Evolutionary conservation across 2,113 vertebrate species (phyloP).

Genomic region (Oncorhynchus keta): DNA sequence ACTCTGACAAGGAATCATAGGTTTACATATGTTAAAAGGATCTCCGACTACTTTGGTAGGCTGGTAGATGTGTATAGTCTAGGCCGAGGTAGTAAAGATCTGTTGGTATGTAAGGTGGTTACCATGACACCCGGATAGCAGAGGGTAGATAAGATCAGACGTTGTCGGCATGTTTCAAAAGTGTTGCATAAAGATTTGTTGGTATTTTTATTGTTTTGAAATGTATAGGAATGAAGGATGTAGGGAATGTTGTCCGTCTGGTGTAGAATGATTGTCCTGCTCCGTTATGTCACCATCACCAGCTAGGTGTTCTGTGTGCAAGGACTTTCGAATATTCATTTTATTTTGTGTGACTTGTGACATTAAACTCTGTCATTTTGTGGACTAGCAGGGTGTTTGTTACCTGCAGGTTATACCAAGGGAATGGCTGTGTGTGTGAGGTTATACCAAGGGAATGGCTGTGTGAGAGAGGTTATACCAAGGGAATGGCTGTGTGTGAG

Average conservation of each 20-base stretch:
- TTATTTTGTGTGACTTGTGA: constrained; percentile 47
- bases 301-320: constrained; percentile 63
- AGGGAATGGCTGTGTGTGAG: no score
- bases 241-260: constrained; percentile 51
- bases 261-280: constrained; percentile 46
- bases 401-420: not conserved
- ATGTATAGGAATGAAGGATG: constrained; percentile 69
- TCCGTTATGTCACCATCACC: constrained; percentile 44
- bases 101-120: constrained; percentile 50
- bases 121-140: constrained; percentile 59
- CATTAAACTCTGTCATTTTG: constrained; percentile 52
- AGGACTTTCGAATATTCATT: constrained; percentile 46
- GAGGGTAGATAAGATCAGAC: constrained; percentile 63
- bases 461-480: no score
- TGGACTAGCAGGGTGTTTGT: constrained; percentile 7
- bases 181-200: constrained; percentile 59
- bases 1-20: constrained; percentile 67
- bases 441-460: no score
- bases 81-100: constrained; percentile 59
- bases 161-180: constrained; percentile 57
- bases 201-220: constrained; percentile 56
- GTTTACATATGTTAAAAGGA: constrained; percentile 58
- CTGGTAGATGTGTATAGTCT: constrained; percentile 53
- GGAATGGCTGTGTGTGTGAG: not conserved
- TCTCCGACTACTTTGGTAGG: constrained; percentile 48